Evolutionary conservation across 2,113 vertebrate species (phyloP).

Genomic region (Callipepla californica): DNA sequence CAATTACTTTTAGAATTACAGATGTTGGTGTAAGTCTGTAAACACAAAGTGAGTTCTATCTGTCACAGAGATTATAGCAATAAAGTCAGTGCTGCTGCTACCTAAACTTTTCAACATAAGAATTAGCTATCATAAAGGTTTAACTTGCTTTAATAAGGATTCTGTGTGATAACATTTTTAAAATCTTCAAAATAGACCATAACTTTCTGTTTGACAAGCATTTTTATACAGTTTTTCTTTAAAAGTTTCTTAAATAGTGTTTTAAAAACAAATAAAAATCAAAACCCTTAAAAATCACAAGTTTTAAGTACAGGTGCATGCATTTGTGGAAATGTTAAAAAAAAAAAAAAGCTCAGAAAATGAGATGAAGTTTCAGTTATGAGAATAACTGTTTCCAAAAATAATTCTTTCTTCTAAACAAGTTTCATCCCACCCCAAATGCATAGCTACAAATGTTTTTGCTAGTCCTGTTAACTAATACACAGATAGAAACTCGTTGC

Average conservation of each 20-base stretch:
- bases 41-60: background rate
- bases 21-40: background rate
- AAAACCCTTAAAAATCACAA: background rate
- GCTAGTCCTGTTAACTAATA: background rate
- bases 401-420: background rate
- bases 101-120: background rate
- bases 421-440: background rate
- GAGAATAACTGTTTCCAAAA: background rate
- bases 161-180: background rate
- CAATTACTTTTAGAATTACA: background rate
- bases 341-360: background rate
- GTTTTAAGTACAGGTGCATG: accelerated
- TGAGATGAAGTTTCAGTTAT: background rate
- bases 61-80: background rate
- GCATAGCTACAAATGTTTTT: background rate
- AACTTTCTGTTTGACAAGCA: background rate
- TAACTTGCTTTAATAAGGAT: background rate
- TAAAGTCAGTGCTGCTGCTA: background rate
- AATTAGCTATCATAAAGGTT: background rate
- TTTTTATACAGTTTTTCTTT: background rate
- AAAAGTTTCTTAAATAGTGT: background rate
- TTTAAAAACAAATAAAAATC: background rate
- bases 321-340: background rate
- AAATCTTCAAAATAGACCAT: background rate
- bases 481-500: background rate